Base-by-base conservation (phyloP, 2,888 invertebrate genomes). In the Cheilosia impressa region DNA sequence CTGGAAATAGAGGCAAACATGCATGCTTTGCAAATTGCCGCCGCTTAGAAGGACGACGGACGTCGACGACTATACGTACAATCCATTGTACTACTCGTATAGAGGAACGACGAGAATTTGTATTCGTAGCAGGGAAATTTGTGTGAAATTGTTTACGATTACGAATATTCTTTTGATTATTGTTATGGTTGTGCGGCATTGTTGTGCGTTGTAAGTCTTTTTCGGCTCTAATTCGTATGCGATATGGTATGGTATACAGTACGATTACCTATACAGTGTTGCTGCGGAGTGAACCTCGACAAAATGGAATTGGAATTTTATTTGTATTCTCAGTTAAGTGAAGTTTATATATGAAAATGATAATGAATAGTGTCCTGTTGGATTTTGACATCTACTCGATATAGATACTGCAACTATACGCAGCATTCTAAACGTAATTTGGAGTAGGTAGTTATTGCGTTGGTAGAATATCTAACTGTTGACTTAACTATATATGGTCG, bases 81-180 rank as follows among this genome's bases (percentile, higher is more conserved):
- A 43, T 43, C 34, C 55, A 55, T 55, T 63, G 55, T 55, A 31
- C 6, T 31, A 9, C 31, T 31, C 31, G 31, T 7, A 9, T 13
- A 2, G 17, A 45, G 27, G 15, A 17, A n/a, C 31, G 62, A 57
- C 10, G 55, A 62, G 43, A 63, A 27, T 60, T 62, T 19, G 45
- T 43, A 52, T 57, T 69, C 57, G 45, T 55, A 24, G 19, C 52
- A 75, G 57, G 43, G 66, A 58, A 76, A 76, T 68, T 77, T 62
- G 77, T 77, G 45, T 68, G 68, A 77, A 77, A 77, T 77, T 77
- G 77, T 77, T 77, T 68, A 77, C 68, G 68, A 68, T 77, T 77
- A 69, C 69, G 60, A 77, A 77, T 69, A 68, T 77, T 69, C 68
- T 69, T 69, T 77, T 77, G 77, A 77, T 77, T 77, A 69, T 77